Percentiles rank a stretch among this genome's conserved stretches.
phyloP scores from a whole-genome alignment of 2,797 vertebrate genomes.

The Schizopygopsis malacanthus region DNA sequence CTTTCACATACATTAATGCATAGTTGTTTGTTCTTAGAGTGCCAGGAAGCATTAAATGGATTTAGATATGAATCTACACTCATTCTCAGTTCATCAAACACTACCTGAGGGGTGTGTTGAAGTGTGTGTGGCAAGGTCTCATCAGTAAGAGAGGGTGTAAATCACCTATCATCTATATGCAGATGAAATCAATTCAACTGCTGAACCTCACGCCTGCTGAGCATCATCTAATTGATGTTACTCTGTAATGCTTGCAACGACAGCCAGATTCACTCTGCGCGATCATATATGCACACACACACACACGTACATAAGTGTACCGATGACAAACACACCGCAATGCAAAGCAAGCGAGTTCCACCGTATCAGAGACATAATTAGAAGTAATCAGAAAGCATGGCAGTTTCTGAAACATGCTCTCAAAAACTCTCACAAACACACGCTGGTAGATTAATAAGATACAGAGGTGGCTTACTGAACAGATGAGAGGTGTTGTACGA shows the following conservation, averaged over 20 bases:
- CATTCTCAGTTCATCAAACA: slow-evolving; percentile 1
- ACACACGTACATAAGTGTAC: not conserved
- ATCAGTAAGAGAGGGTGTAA: slow-evolving; percentile 37
- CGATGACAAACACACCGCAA: slow-evolving; percentile 24
- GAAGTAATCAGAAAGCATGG: slow-evolving; percentile 48
- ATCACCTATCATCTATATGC: slow-evolving; percentile 56
- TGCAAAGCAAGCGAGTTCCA: not conserved
- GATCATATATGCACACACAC: not conserved
- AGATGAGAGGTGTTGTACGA: slow-evolving; percentile 30
- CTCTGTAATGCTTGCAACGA: slow-evolving; percentile 19
- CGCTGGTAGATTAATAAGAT: slow-evolving; percentile 30
- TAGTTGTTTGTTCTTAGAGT: not conserved
- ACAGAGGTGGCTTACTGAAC: slow-evolving; percentile 16
- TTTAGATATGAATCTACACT: slow-evolving; percentile 3
- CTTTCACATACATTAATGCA: not conserved
- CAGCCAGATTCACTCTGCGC: not conserved
- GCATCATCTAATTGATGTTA: slow-evolving; percentile 47
- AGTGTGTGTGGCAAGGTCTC: slow-evolving; percentile 38
- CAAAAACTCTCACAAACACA: slow-evolving; percentile 32
- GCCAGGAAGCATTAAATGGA: not conserved
- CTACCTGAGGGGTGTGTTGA: slow-evolving; percentile 12
- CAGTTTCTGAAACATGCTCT: slow-evolving; percentile 8
- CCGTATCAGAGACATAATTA: slow-evolving; percentile 25
- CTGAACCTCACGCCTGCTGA: slow-evolving; percentile 24
- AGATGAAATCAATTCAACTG: slow-evolving; percentile 56